Base-by-base conservation (phyloP, 2,797 vertebrate genomes). In the Prionace glauca region DNA sequence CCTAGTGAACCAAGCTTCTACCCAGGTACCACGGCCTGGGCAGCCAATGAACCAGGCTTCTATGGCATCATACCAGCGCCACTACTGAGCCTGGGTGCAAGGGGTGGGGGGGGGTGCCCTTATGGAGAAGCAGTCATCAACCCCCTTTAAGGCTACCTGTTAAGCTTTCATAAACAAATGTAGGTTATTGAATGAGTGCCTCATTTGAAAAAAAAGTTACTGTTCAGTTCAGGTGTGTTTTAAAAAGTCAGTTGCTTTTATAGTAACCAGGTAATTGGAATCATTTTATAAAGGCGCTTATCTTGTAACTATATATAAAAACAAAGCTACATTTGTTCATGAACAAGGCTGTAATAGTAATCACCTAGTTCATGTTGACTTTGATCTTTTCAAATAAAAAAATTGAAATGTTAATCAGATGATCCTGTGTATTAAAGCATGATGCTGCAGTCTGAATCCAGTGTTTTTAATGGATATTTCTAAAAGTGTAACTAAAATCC, bases 1-100 rank as follows among this genome's bases (percentile, higher is more conserved):
- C 97, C 97, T 99, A 84, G 98, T 99, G 94, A 97, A 97, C 96
- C 98, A 96, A 96, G 97, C 95, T 0, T 96, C 96, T 97, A 95
- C 97, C 96, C 96, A 98, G 98, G 96, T 96, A 87, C 97, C 96
- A 41, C 97, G 97, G 96, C 96, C 97, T 0, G 97, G 96, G 12
- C 96, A 97, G 1, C 96, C 96, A 7, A 97, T 98, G 84, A 96
- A 96, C 0, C 99, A 98, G 96, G 97, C 97, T 1, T 97, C 98
- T 0, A 97, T 99, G 97, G 98, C 98, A 95, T 98, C 98, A 96
- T 99, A 99, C 95, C 98, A 98, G 95, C 98, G 98, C 96, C 99
- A 99, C 97, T 99, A 98, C 97, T 98, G 97, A 97, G 97, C 97
- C 97, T 96, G 97, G 96, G 96, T n/a, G 96, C 96, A 92, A 90